Evolutionary conservation across 2,888 invertebrate species (phyloP).

Genomic region (Aphelenchoides bicaudatus): DNA sequence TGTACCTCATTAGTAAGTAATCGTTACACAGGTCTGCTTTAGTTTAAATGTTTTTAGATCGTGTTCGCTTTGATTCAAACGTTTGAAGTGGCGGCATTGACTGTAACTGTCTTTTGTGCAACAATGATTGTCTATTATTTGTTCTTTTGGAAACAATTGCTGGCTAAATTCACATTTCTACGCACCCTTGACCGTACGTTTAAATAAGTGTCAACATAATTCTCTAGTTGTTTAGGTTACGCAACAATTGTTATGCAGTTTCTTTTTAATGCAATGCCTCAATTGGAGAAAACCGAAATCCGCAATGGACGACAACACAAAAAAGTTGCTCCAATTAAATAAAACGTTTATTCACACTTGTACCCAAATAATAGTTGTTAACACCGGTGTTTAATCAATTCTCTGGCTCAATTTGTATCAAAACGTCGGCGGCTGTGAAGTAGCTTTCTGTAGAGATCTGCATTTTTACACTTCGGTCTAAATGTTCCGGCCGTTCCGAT

Average conservation of each 20-base stretch:
- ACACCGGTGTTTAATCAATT: no score
- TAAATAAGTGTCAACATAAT: background rate
- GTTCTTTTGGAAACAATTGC: constrained; percentile 1
- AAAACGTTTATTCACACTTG: no score
- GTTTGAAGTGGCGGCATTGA: no score
- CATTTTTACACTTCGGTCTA: no score
- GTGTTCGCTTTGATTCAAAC: constrained; percentile 40
- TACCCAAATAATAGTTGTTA: no score
- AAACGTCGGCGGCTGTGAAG: constrained; percentile 12
- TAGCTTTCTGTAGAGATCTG: constrained; percentile 1
- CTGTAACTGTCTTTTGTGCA: no score
- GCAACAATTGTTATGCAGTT: background rate
- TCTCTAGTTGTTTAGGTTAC: background rate
- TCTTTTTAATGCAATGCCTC: background rate
- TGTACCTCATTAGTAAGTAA: constrained; percentile 28
- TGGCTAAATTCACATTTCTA: background rate
- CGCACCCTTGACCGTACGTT: constrained; percentile 21
- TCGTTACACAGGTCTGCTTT: background rate
- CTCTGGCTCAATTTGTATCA: constrained; percentile 16
- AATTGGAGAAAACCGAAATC: background rate
- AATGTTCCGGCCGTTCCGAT: no score
- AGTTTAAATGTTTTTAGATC: constrained; percentile 18
- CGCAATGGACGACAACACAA: background rate
- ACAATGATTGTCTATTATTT: constrained; percentile 24
- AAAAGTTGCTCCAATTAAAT: no score